Evolutionary conservation across 2,888 invertebrate genomes (phyloP).

Genomic region (Drepanosiphum platanoidis): DNA sequence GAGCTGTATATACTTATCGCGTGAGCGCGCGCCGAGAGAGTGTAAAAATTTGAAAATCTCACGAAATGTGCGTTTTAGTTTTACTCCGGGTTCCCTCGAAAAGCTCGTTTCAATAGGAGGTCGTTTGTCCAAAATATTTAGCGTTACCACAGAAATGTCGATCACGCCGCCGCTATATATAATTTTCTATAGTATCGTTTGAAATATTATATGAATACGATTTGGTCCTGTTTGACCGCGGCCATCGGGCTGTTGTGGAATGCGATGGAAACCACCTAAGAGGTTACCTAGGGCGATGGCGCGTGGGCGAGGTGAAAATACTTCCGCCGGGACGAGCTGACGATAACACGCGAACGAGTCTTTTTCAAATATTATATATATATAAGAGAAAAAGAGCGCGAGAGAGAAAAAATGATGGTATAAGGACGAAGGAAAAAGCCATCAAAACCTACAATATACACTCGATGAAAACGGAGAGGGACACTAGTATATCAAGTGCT

Average conservation of each 20-base stretch:
- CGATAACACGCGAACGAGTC: background rate
- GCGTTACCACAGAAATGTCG: no score
- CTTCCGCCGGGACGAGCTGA: background rate
- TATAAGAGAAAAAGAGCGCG: background rate
- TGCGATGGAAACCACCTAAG: background rate
- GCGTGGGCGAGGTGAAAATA: background rate
- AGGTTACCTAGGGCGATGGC: background rate
- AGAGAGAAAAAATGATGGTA: background rate
- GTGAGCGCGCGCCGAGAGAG: no score
- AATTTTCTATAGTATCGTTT: background rate
- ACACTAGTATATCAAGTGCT: conserved; percentile 23
- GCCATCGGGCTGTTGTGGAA: background rate
- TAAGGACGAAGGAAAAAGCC: conserved; percentile 20
- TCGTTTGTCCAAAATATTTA: no score
- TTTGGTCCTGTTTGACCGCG: background rate
- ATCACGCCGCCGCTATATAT: no score
- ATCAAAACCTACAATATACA: conserved; percentile 29
- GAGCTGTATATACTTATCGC: no score
- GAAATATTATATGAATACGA: background rate
- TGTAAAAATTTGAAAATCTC: no score
- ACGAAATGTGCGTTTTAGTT: no score
- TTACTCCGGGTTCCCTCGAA: no score
- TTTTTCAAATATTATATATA: no score
- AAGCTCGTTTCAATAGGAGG: no score
- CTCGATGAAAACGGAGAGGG: conserved; percentile 14